Percentiles rank a stretch among this genome's conserved stretches.
phyloP scores from a whole-genome alignment of 2,888 invertebrate species.

The Hybos culiciformis region DNA sequence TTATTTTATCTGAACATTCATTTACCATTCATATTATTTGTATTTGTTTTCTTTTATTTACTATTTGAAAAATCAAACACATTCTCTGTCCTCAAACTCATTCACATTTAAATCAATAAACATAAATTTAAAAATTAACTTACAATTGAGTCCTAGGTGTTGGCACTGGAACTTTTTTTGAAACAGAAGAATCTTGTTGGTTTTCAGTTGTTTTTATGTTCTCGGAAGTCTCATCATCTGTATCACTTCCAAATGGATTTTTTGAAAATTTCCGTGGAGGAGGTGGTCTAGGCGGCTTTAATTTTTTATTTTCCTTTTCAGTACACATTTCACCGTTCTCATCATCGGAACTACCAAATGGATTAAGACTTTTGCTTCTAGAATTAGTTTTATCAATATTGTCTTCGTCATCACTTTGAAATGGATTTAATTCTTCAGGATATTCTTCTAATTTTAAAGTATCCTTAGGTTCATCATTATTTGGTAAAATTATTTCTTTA shows the following conservation, averaged over 20 bases:
- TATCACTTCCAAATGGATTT: constrained; percentile 65
- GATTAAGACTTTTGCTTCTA: constrained; percentile 37
- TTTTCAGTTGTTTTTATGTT: constrained; percentile 6
- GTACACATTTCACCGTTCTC: constrained; percentile 31
- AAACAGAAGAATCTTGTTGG: constrained; percentile 18
- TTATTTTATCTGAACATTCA: too few species aligned
- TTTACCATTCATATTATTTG: too few species aligned
- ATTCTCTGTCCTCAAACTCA: too few species aligned
- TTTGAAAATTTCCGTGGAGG: constrained; percentile 36
- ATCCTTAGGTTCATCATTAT: constrained; percentile 4
- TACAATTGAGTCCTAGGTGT: constrained; percentile 29
- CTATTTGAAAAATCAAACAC: too few species aligned
- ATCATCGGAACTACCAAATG: constrained; percentile 55
- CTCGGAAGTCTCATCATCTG: constrained; percentile 27
- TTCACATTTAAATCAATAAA: too few species aligned
- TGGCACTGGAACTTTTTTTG: constrained; percentile 27
- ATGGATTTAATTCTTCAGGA: constrained; percentile 73
- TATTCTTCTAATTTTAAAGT: constrained; percentile 34
- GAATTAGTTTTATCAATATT: constrained; percentile 12
- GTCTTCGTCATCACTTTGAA: constrained; percentile 49
- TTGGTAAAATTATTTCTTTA: not conserved
- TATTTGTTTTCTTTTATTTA: too few species aligned
- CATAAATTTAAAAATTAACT: constrained; percentile 17
- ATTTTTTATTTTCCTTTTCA: constrained; percentile 17
- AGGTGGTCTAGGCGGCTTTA: constrained; percentile 33